Conservation (phyloP, 2,113 vertebrate species). For the Chlamydotis undulata region DNA sequence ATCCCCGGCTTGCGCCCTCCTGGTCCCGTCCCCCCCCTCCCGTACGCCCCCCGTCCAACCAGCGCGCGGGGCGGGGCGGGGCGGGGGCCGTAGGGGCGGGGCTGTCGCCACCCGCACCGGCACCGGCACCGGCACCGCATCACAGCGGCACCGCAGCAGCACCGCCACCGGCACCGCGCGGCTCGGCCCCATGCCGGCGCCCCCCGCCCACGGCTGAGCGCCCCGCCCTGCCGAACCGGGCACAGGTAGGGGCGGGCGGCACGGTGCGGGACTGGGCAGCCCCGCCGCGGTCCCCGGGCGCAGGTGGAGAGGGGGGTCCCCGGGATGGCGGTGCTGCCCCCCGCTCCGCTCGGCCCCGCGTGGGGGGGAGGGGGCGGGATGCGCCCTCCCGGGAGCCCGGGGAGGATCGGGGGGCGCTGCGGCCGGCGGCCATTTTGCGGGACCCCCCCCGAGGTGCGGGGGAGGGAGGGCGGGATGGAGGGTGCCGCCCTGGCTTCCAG, state of each 20-base stretch:
- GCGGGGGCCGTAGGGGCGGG: not conserved
- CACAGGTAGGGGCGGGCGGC: not conserved
- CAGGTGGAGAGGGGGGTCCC: no score
- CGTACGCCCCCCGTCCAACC: not conserved
- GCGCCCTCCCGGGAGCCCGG: no score
- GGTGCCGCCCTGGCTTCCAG: constrained; percentile 36
- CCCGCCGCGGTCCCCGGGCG: no score
- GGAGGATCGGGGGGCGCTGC: no score
- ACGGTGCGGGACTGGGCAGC: not conserved
- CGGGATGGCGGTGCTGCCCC: not conserved
- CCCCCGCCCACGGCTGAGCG: not conserved
- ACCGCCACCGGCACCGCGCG: no score
- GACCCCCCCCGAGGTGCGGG: no score
- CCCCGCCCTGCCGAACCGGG: not conserved
- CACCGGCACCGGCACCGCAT: not conserved
- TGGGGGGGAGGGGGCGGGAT: no score
- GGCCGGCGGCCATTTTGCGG: no score
- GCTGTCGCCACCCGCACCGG: not conserved
- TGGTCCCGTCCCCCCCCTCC: not conserved
- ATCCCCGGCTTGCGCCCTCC: no score
- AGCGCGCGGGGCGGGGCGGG: not conserved
- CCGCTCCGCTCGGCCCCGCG: no score
- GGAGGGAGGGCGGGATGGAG: not conserved
- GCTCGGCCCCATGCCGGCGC: not conserved
- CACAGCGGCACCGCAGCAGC: no score